These are phyloP conservation scores for Strix occidentalis DNA, from an alignment of 2,797 vertebrate species.

Conservation along the genomic window DNA sequence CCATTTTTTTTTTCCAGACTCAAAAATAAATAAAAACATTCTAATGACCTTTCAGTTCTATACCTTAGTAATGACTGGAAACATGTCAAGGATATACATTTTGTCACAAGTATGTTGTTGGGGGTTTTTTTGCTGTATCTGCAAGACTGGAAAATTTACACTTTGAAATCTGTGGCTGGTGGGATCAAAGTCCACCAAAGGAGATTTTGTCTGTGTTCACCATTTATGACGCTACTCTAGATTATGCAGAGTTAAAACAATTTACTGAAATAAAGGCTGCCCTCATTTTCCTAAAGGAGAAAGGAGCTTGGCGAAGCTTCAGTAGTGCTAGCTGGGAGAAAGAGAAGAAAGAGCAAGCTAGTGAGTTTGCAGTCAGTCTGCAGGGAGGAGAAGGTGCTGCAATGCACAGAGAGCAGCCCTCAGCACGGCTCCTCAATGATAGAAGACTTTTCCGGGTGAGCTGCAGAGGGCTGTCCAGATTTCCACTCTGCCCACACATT, in stretches of 20 bases:
- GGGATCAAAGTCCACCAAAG: background rate
- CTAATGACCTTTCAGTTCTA: background rate
- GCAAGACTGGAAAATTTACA: background rate
- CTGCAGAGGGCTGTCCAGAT: background rate
- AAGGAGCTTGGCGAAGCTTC: background rate
- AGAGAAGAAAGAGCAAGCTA: background rate
- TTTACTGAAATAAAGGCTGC: background rate
- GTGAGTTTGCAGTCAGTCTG: background rate
- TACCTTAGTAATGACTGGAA: background rate
- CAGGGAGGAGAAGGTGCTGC: background rate
- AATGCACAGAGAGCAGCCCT: background rate
- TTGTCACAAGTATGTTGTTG: background rate
- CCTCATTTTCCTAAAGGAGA: background rate
- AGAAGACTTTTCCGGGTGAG: background rate
- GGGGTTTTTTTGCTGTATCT: background rate
- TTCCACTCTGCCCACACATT: fast-evolving
- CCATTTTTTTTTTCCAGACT: no score
- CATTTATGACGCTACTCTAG: background rate
- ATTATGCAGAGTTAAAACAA: background rate
- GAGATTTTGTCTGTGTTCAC: background rate
- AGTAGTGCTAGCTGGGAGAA: background rate
- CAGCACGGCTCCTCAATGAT: fast-evolving
- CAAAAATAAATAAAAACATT: background rate
- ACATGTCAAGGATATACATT: background rate
- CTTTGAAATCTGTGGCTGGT: background rate